Base-by-base conservation (phyloP, 2,888 invertebrate genomes). In the Harmothoe impar region DNA sequence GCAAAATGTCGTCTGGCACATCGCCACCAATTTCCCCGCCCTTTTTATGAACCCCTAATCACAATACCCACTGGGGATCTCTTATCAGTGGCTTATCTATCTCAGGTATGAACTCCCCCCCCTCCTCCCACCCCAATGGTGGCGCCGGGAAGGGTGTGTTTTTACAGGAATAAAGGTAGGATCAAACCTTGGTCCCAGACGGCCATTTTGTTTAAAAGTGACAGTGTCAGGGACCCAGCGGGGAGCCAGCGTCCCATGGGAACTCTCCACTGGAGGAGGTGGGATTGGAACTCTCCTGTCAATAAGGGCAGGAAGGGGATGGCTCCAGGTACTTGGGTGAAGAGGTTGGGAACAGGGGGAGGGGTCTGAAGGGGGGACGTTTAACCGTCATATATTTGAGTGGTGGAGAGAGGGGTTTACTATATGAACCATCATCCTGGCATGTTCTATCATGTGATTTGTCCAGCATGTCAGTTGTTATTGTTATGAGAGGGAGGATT, bases 191-290 rank as follows among this genome's bases (percentile, higher is more conserved):
- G 35, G 81, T 35, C n/a, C n/a, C n/a, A n/a, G n/a, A n/a, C n/a
- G 33, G 20, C 15, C 33, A 81, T 81, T 81, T 81, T 81, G 81
- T 81, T 81, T 81, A 81, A 33, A 35, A 81, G 43, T 35, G 81
- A 81, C 72, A 81, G 81, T 81, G 81, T 33, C 81, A 43, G 81
- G 33, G 17, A 20, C 81, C 0, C 81, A n/a, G 43, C 43, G 81
- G 81, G 81, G n/a, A 15, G 81, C 72, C 81, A 20, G 81, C 81
- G 81, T 81, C 81, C 81, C 43, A 33, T 81, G 81, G 81, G 81
- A 81, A 81, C 81, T 81, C 43, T 33, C 81, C 81, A n/a, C n/a
- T 81, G 81, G 81, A 81, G 43, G 81, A 81, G 81, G 81, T 35
- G 81, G 81, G 43, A 43, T 20, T 81, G 81, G 43, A 81, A 81